Evolutionary conservation across 2,888 invertebrate genomes (phyloP), one percentile per base, ranked within the genome.

Genomic region (Omphaloscelis lunosa): DNA sequence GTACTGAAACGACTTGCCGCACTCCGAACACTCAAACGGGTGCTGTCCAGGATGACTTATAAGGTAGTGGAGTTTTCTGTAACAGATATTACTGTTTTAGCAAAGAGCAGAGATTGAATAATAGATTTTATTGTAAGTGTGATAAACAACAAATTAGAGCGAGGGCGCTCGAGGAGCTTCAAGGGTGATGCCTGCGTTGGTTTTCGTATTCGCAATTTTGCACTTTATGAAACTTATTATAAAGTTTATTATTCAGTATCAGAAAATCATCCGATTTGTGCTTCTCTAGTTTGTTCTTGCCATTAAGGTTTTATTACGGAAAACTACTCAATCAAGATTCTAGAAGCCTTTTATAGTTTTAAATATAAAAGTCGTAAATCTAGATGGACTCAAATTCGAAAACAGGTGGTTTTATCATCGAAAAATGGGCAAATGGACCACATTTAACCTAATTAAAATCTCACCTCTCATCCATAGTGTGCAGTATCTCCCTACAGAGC

Each of bases 1-100:
- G 92, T 97, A 97, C 79, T 96, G 96, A 92, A 97, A 97, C 1
- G 97, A 97, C 83, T 97, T 97, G 66, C 97, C 97, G 82, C 97
- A 97, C 75, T 95, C 95, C 0, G 90, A 79, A 83, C 97, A 97
- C 82, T 95, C 95, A 90, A 95, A 97, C 23, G 97, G 96, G 56
- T 96, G 95, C 61, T 95, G 94, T 0, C 97, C 97, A 0, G 97
- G 96, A 84, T 97, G 97, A 2, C 94, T 93, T 17, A 96, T 93
- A 0, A 96, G 92, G 89, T 97, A 97, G 90, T 97, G 97, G 20
- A 97, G 94, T 89, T 97, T 97, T 77, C 97, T 97, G 90, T 0
- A 75, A 85, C 51, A 29, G 6, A 23, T 0, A 51, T 34, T 23
- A n/a, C 4, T 23, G 39, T 0, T 29, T 58, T 8, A 27, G 61